Conservation (phyloP, 2,888 invertebrate genomes). For the Zootermopsis nevadensis region DNA sequence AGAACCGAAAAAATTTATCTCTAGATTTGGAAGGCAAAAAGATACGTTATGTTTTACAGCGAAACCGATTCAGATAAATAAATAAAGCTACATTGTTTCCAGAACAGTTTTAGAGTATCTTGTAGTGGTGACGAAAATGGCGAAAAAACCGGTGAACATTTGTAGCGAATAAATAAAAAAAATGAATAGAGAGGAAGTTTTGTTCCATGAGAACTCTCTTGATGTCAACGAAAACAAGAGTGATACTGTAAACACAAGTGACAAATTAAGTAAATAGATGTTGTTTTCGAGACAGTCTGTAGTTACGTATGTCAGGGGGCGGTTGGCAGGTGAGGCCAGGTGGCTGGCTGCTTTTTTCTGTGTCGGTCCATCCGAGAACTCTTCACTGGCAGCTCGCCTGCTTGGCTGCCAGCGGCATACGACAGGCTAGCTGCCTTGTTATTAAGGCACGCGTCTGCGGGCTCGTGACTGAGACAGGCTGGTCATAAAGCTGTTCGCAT, state of each 20-base stretch:
- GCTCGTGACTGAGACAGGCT: conserved; percentile 18
- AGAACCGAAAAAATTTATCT: no score
- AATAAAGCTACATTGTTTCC: no score
- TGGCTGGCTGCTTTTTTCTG: conserved; percentile 21
- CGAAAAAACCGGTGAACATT: no score
- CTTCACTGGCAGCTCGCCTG: neutral
- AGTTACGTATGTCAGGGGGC: neutral
- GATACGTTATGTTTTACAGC: no score
- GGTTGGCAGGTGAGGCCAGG: conserved; percentile 38
- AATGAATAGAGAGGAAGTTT: no score
- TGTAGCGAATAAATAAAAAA: no score
- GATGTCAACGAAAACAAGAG: neutral
- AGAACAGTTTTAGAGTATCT: no score
- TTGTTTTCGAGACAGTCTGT: neutral
- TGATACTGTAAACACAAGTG: neutral
- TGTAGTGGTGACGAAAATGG: no score
- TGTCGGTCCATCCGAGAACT: neutral
- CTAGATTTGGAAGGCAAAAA: no score
- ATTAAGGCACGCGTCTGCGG: conserved; percentile 41
- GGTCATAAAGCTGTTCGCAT: conserved; percentile 20
- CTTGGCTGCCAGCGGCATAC: neutral
- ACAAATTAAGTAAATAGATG: neutral
- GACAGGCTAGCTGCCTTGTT: conserved; percentile 31
- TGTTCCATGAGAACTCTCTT: no score
- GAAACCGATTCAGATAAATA: no score